phyloP scores from a whole-genome alignment of 1,140 invertebrate genomes.

The Trachymyrmex septentrionalis region DNA sequence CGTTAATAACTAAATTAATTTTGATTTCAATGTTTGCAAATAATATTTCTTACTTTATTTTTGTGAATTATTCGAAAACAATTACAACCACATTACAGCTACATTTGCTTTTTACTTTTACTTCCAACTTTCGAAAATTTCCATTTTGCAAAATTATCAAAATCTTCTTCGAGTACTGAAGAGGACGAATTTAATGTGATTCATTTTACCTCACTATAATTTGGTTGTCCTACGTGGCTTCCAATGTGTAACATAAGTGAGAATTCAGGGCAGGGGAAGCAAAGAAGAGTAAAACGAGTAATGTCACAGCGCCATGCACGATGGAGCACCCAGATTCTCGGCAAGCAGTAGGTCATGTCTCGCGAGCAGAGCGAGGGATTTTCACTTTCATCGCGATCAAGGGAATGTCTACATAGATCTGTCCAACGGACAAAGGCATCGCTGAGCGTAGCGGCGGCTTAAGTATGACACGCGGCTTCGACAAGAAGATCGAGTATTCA shows the following conservation, averaged over 20 bases:
- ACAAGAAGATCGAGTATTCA: conserved; percentile 77
- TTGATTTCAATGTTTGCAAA: not conserved
- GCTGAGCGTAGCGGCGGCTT: conserved; percentile 50
- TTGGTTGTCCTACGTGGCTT: no score
- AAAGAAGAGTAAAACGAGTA: conserved; percentile 20
- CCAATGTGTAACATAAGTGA: no score
- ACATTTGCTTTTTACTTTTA: not conserved
- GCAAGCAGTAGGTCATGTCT: conserved; percentile 84
- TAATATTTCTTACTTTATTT: not conserved
- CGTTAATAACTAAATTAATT: not conserved
- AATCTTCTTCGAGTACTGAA: not conserved
- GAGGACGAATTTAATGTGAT: not conserved
- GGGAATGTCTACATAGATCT: conserved; percentile 78
- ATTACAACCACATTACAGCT: not conserved
- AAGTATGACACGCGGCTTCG: conserved; percentile 76
- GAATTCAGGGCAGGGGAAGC: not conserved
- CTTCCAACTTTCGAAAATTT: not conserved
- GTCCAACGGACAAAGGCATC: conserved; percentile 70
- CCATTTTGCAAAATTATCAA: not conserved
- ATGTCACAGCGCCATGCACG: conserved; percentile 57
- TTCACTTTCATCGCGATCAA: conserved; percentile 85
- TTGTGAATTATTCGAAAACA: not conserved
- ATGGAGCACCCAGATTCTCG: conserved; percentile 84
- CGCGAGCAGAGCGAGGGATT: conserved; percentile 80
- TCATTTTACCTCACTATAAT: no score